Percentiles rank a stretch among this genome's conserved stretches.
Evolutionary conservation across 2,797 vertebrate genomes (phyloP).

Genomic region (Phaenicophaeus curvirostris): DNA sequence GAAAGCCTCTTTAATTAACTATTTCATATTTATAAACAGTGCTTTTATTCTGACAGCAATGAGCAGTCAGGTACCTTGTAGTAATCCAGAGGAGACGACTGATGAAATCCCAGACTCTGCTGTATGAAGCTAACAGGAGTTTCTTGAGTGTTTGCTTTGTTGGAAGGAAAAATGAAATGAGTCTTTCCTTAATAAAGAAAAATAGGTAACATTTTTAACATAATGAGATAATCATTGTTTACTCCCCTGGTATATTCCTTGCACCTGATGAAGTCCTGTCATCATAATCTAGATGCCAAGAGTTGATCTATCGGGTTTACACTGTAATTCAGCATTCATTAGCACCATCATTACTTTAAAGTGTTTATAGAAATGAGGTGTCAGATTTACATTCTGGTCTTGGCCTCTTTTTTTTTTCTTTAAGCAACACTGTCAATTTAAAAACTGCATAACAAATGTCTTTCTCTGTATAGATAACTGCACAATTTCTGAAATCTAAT

Average conservation of each 20-base stretch:
- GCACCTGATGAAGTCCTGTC: neutral
- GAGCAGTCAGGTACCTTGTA: neutral
- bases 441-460: neutral
- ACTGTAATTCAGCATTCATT: neutral
- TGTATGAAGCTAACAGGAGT: neutral
- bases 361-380: neutral
- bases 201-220: conserved; percentile 7
- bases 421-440: neutral
- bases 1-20: neutral
- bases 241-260: neutral
- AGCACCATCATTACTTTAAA: neutral
- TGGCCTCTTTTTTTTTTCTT: neutral
- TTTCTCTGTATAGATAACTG: neutral
- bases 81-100: neutral
- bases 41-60: neutral
- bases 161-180: neutral
- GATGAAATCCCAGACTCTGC: neutral
- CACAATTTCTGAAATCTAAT: conserved; percentile 5
- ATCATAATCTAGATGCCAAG: neutral
- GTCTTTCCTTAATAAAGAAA: neutral
- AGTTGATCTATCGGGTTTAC: neutral
- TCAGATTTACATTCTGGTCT: neutral
- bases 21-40: neutral
- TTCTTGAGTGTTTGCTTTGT: neutral
- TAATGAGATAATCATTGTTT: neutral